Base-by-base conservation (phyloP, 2,888 invertebrate genomes). In the Nemapogon koenigi region DNA sequence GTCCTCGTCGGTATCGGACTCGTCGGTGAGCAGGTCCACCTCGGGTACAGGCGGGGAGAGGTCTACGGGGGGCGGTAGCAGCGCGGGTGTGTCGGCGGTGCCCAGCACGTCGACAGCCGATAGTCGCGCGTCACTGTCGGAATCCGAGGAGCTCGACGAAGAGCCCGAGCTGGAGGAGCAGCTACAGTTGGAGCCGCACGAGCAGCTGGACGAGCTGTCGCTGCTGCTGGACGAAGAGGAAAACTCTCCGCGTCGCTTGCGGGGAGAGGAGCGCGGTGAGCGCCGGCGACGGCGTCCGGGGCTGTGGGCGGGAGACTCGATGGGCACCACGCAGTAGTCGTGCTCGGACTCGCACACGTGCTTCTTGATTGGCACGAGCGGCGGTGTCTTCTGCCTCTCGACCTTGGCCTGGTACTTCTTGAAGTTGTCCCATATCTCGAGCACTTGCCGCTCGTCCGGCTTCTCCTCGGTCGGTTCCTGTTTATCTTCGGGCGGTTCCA, bases 1-100 rank as follows among this genome's bases (percentile, higher is more conserved):
- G 49, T 92, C 92, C 69, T 92, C 92, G 60, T 92, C 92, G 1
- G 91, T 91, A 45, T 90, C 90, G 35, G 90, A 88, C 62, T 92
- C 89, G 11, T 89, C 87, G 0, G 93, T 93, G 49, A 92, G 91
- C 36, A 93, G 78, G 65, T 94, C 93, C 1, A 91, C 89, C 67
- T 94, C 94, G 22, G 84, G 81, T 43, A 91, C 85, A 1, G 85
- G 71, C 1, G 83, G 81, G n/a, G n/a, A n/a, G n/a, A n/a, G n/a
- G 49, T 88, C 87, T 1, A 70, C 56, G 49, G 79, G 73, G 49
- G 78, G 75, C 22, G 76, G 73, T 14, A 79, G 57, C 42, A 78
- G 52, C 45, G 71, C 57, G 13, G 71, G 70, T 16, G 70, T 73
- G 48, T 80, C 81, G 33, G 81, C 79, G 52, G 69, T 66, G 3